phyloP scores from a whole-genome alignment of 2,888 invertebrate genomes.

The Notocelia uddmanniana region DNA sequence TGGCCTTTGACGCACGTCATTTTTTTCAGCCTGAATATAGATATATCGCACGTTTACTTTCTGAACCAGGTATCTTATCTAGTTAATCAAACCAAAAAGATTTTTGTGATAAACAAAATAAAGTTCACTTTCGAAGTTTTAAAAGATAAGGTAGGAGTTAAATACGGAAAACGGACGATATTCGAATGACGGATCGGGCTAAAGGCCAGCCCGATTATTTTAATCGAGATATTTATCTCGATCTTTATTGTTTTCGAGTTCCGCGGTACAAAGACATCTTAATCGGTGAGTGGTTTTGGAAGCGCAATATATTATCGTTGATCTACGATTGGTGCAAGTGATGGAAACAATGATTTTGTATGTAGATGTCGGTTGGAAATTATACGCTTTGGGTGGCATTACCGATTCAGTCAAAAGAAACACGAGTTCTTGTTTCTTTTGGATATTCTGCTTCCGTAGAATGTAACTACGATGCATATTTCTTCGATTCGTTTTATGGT shows the following conservation, averaged over 20 bases:
- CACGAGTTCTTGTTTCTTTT: constrained; percentile 37
- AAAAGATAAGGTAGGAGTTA: background rate
- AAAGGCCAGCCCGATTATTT: constrained; percentile 79
- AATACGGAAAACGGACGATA: constrained; percentile 52
- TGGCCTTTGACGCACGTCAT: constrained; percentile 71
- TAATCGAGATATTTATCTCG: constrained; percentile 80
- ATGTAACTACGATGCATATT: background rate
- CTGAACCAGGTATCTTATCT: constrained; percentile 4
- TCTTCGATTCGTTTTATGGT: background rate
- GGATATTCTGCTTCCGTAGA: background rate
- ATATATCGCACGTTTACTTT: constrained; percentile 46
- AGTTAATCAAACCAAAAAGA: background rate
- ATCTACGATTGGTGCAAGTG: constrained; percentile 55
- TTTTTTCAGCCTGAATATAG: constrained; percentile 69
- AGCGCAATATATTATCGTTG: constrained; percentile 64
- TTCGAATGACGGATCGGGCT: constrained; percentile 69
- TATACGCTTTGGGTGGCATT: constrained; percentile 57
- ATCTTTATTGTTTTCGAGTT: constrained; percentile 75
- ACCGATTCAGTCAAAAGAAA: constrained; percentile 53
- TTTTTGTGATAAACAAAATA: background rate
- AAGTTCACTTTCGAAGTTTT: constrained; percentile 12
- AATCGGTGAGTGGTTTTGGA: constrained; percentile 69
- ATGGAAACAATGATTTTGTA: constrained; percentile 67
- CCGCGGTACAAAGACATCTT: constrained; percentile 71
- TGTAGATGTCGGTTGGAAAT: constrained; percentile 63